phyloP scores from a whole-genome alignment of 2,888 invertebrate genomes.

The Drosophila formosana region DNA sequence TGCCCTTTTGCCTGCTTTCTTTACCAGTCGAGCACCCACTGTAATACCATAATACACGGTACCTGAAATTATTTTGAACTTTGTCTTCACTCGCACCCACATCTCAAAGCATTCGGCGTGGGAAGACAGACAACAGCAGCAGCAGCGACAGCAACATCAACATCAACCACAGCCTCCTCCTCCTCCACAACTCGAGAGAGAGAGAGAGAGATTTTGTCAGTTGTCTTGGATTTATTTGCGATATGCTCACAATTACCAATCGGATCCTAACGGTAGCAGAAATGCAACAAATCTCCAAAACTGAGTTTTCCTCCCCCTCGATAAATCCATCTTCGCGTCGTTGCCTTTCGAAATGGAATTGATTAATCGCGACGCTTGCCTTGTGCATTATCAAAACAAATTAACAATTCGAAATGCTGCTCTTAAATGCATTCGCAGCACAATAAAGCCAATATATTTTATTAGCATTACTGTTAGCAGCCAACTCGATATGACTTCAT shows the following conservation, averaged over 20 bases:
- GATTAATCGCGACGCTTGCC: slow-evolving; percentile 46
- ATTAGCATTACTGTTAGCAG: slow-evolving; percentile 27
- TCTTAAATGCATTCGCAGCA: slow-evolving; percentile 46
- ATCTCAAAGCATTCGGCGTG: slow-evolving; percentile 49
- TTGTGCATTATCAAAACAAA: slow-evolving; percentile 35
- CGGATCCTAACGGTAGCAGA: slow-evolving; percentile 40
- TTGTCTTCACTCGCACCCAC: slow-evolving; percentile 65
- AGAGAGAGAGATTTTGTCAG: slow-evolving; percentile 30
- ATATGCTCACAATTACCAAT: slow-evolving; percentile 38
- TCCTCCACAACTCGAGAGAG: background rate
- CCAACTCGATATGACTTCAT: background rate
- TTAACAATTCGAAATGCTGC: slow-evolving; percentile 62
- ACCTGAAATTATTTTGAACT: slow-evolving; percentile 78
- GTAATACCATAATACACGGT: slow-evolving; percentile 51
- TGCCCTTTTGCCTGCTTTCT: slow-evolving; percentile 36
- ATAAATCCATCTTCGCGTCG: background rate
- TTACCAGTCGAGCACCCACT: slow-evolving; percentile 52
- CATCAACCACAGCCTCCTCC: slow-evolving; percentile 5
- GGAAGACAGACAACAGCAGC: slow-evolving; percentile 47
- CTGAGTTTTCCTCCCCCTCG: background rate
- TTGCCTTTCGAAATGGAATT: slow-evolving; percentile 29
- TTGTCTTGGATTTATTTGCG: slow-evolving; percentile 22
- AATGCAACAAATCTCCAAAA: slow-evolving; percentile 28
- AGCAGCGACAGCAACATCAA: slow-evolving; percentile 1
- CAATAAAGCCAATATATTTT: slow-evolving; percentile 44